Percentiles rank a stretch among this genome's conserved stretches.
Conservation (phyloP, 2,888 invertebrate genomes). For the Cybosia mesomella region DNA sequence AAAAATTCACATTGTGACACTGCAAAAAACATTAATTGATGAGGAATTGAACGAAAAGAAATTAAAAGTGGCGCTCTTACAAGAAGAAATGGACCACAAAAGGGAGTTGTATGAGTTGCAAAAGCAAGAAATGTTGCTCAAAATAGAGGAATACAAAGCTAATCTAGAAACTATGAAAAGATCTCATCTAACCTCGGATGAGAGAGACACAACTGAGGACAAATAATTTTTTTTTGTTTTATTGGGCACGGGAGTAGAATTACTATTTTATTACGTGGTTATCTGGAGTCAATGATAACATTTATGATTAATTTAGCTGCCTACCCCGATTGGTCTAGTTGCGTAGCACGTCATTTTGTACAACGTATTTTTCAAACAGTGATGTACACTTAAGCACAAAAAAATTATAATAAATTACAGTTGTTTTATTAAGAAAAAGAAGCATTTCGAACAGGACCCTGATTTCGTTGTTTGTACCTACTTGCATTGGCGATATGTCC, state of each 20-base stretch:
- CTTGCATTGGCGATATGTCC: no score
- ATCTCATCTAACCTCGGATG: background rate
- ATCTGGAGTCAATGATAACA: no score
- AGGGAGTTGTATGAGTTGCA: constrained; percentile 9
- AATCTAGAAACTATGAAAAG: constrained; percentile 4
- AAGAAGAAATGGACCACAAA: constrained; percentile 19
- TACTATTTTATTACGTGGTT: background rate
- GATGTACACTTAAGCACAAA: no score
- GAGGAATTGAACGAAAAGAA: constrained; percentile 14
- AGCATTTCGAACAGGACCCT: no score
- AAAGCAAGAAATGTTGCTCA: constrained; percentile 14
- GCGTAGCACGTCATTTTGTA: no score
- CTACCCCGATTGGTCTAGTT: no score
- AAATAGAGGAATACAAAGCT: constrained; percentile 15
- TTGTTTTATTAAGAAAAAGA: no score
- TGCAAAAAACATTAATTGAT: constrained; percentile 18
- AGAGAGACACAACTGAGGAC: background rate
- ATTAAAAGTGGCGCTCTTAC: constrained; percentile 7
- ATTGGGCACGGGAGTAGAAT: background rate
- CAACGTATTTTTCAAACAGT: no score
- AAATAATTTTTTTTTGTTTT: constrained; percentile 7
- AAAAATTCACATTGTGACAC: constrained; percentile 14
- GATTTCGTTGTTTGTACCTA: no score
- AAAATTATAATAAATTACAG: no score
- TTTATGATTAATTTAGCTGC: no score